phyloP scores from a whole-genome alignment of 2,888 invertebrate species.

The Ashinkailepas kermadecensis region DNA sequence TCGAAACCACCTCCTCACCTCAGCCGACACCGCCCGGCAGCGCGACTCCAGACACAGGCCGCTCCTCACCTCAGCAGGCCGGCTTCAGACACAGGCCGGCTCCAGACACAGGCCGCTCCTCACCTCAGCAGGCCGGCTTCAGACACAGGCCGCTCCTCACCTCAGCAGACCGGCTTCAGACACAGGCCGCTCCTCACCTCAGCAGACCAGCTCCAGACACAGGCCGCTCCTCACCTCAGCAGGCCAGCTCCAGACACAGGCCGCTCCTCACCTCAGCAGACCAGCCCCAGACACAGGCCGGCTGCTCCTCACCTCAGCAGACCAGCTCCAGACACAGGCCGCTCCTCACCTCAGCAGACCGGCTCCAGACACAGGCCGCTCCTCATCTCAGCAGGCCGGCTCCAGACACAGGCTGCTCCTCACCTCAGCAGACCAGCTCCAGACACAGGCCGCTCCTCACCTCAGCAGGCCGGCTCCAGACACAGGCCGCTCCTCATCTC shows the following conservation, averaged over 20 bases:
- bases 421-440: background rate
- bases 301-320: background rate
- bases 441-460: background rate
- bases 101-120: slow-evolving; percentile 48
- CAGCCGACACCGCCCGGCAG: background rate
- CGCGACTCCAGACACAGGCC: background rate
- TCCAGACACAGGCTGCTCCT: background rate
- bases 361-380: slow-evolving; percentile 63
- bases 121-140: slow-evolving; percentile 48
- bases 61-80: too few species aligned
- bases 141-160: slow-evolving; percentile 59
- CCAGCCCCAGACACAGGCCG: too few species aligned
- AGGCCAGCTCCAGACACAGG: background rate
- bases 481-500: background rate
- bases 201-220: background rate
- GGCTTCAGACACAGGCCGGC: too few species aligned
- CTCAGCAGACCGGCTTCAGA: slow-evolving; percentile 43
- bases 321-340: slow-evolving; percentile 50
- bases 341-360: slow-evolving; percentile 52
- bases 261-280: background rate
- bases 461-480: background rate
- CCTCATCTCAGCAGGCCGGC: background rate
- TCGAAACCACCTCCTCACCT: background rate
- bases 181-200: slow-evolving; percentile 57
- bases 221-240: background rate